Evolutionary conservation across 2,888 invertebrate species (phyloP), one percentile per base, ranked within the genome.

Genomic region (Venusia cambrica): DNA sequence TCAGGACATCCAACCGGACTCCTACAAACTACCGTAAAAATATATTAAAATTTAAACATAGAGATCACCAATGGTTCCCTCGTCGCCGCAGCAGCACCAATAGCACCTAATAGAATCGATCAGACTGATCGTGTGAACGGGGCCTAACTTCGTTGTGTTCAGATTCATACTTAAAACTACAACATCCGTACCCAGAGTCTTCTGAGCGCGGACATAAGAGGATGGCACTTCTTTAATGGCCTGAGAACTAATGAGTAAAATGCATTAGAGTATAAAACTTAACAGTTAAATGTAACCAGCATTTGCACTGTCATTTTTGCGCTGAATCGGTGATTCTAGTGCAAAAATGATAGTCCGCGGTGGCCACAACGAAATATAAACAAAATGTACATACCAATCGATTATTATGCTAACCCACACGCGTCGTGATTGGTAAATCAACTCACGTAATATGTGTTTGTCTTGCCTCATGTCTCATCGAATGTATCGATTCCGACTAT

Each of bases 181-280:
- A n/a, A n/a, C n/a, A n/a, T n/a, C n/a, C n/a, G n/a, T n/a, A n/a
- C n/a, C n/a, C n/a, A n/a, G n/a, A n/a, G n/a, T n/a, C n/a, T n/a
- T n/a, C n/a, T n/a, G n/a, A n/a, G n/a, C n/a, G n/a, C n/a, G n/a
- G n/a, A n/a, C n/a, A n/a, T 54, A 71, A 81, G 74, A 79, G 78
- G 78, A 87, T 87, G 87, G 87, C 87, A 87, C 87, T 80, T 76
- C 63, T 69, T 76, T 76, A 81, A 87, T 87, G 87, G 87, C 87
- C 85, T 84, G 84, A 83, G 79, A 85, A 83, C 85, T 81, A 73
- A 74, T 78, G 78, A 80, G 79, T 85, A 85, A 85, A 85, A 87
- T 85, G 84, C 83, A 85, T 80, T 76, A 84, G 70, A 84, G 69
- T 77, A 75, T 72, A 72, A 71, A 68, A 56, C 76, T 74, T 74